A percentile compares a stretch with the other conserved stretches of the same genome.
Evolutionary conservation across 2,888 invertebrate genomes (phyloP).

Genomic region (Branchipolynoe longqiensis): DNA sequence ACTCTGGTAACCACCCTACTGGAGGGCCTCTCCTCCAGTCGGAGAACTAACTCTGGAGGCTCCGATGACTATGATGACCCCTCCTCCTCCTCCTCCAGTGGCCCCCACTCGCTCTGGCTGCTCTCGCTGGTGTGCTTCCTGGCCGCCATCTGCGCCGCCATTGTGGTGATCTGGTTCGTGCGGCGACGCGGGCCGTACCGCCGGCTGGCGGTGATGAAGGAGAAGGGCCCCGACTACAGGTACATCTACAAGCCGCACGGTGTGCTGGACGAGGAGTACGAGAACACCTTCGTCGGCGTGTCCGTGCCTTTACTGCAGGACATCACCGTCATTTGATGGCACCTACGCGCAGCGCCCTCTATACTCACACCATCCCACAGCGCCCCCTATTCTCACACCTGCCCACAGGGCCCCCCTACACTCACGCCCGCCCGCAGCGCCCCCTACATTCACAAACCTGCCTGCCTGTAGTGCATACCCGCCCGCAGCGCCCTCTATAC

Average conservation of each 20-base stretch:
- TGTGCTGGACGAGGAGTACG: slow-evolving; percentile 66
- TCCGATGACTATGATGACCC: too few relatives aligned
- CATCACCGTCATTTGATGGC: slow-evolving; percentile 61
- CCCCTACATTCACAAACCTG: too few relatives aligned
- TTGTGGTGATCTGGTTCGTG: slow-evolving; percentile 26
- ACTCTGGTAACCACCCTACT: too few relatives aligned
- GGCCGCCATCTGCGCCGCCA: slow-evolving; percentile 8
- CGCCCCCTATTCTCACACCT: not conserved
- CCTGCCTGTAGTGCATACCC: too few relatives aligned
- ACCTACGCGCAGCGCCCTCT: not conserved
- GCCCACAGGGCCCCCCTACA: too few relatives aligned
- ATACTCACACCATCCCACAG: not conserved
- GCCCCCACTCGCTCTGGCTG: slow-evolving; percentile 7
- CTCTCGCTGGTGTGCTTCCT: slow-evolving; percentile 31
- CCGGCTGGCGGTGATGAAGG: not conserved
- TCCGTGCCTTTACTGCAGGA: slow-evolving; percentile 67
- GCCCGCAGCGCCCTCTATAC: too few relatives aligned
- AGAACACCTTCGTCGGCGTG: slow-evolving; percentile 67
- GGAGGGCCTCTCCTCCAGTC: too few relatives aligned
- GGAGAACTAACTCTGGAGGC: too few relatives aligned
- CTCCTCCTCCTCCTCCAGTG: too few relatives aligned
- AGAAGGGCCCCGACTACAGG: slow-evolving; percentile 29
- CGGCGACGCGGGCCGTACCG: slow-evolving; percentile 1
- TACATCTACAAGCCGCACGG: slow-evolving; percentile 65
- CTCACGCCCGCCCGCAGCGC: too few relatives aligned